Percentiles rank a stretch among this genome's conserved stretches.
phyloP scores from a whole-genome alignment of 2,888 invertebrate species.

The Chymomyza fuscimana region DNA sequence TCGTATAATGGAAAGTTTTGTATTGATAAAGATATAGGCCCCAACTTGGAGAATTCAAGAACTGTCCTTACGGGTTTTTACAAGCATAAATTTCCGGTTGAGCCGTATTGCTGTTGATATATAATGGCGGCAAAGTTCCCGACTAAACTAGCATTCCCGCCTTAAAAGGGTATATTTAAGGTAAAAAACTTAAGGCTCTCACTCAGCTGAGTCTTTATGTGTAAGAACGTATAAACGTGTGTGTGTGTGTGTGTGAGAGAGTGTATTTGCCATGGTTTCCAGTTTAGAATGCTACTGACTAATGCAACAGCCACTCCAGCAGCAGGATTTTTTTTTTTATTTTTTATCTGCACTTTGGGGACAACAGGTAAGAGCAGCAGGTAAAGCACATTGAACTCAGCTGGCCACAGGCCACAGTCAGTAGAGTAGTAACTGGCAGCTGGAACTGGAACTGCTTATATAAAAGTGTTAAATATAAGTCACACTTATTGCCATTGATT shows the following conservation, averaged over 20 bases:
- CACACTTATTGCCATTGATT: slow-evolving; percentile 9
- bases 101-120: too few species aligned
- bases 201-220: not conserved
- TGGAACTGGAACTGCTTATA: not conserved
- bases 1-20: too few species aligned
- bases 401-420: slow-evolving; percentile 6
- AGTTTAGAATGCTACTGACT: slow-evolving; percentile 25
- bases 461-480: not conserved
- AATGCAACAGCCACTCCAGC: slow-evolving; percentile 2
- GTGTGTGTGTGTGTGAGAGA: not conserved
- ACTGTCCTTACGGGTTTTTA: too few species aligned
- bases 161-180: too few species aligned
- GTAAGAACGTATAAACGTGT: not conserved
- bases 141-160: too few species aligned
- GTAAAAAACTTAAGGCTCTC: too few species aligned
- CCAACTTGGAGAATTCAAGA: too few species aligned
- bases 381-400: slow-evolving; percentile 71
- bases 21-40: too few species aligned
- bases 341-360: slow-evolving; percentile 24
- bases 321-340: not conserved
- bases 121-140: too few species aligned
- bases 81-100: too few species aligned
- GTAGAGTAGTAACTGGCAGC: not conserved
- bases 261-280: slow-evolving; percentile 37
- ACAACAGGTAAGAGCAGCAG: slow-evolving; percentile 27